Base-by-base conservation (phyloP, 2,797 vertebrate genomes). In the Mareca penelope region DNA sequence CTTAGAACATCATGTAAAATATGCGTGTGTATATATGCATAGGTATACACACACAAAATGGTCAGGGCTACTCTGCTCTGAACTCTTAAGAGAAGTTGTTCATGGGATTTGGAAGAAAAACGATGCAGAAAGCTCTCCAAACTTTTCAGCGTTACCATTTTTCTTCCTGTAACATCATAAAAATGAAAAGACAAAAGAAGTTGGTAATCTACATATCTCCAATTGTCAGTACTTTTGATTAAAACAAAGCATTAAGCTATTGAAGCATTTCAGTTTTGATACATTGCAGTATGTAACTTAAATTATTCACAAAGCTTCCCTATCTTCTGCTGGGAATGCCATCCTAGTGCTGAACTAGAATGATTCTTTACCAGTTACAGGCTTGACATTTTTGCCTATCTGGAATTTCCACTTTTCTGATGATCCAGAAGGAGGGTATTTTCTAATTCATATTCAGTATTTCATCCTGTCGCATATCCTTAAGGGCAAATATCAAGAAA, bases 281-380 rank as follows among this genome's bases (percentile, higher is more conserved):
- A 29, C 5, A 22, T 0, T 15, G 1, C 7, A 42, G 55, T 3
- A 21, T 5, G 71, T 3, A 24, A 12, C 29, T 3, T 21, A 69
- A 57, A 16, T 10, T 35, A 60, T 18, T 35, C 42, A 1, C 5
- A 40, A 65, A 16, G 10, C 9, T 53, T 70, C 21, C 0, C 0
- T n/a, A 23, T 33, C 35, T 82, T 56, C 14, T 11, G 33, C 0
- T 33, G 8, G 18, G 2, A 55, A 0, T 5, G 89, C 22, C 26
- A 31, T 12, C 15, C 16, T 40, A 65, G 15, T 9, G 16, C 12
- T 53, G 53, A 12, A 31, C 14, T 37, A 11, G 6, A 76, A 53
- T 5, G 14, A 28, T 14, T 72, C 9, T 48, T 89, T 75, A 40
- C 19, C 12, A 40, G 22, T 46, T 70, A 76, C 6, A 76, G 4